Evolutionary conservation across 1,140 invertebrate genomes (phyloP).

Genomic region (Drosophila ficusphila): DNA sequence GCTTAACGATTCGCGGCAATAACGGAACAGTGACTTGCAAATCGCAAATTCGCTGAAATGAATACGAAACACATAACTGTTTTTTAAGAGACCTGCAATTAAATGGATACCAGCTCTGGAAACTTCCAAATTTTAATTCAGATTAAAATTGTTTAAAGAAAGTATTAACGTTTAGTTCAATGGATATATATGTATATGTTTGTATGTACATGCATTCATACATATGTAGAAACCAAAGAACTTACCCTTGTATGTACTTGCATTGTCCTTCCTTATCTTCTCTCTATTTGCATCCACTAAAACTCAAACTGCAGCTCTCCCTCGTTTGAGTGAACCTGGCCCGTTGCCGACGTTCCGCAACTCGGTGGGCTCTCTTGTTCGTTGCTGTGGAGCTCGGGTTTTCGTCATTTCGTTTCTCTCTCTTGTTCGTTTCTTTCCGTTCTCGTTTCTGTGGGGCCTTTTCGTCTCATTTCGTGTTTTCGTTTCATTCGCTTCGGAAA

Average conservation of each 20-base stretch:
- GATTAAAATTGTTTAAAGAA: no score
- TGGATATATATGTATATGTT: no score
- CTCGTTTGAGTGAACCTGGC: background rate
- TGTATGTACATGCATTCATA: no score
- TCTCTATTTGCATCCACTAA: background rate
- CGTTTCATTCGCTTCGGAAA: background rate
- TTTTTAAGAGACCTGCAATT: background rate
- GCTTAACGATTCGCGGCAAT: slow-evolving; percentile 2
- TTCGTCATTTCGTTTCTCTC: no score
- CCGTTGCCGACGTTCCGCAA: background rate
- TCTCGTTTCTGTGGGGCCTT: background rate
- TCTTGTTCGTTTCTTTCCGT: no score
- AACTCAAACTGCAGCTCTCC: background rate
- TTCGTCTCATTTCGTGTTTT: background rate
- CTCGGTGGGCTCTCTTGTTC: background rate
- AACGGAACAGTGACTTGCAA: slow-evolving; percentile 35
- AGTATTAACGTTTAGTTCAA: no score
- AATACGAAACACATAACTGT: slow-evolving; percentile 1
- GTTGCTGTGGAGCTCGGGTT: no score
- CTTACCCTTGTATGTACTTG: background rate
- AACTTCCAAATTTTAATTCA: background rate
- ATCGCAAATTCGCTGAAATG: background rate
- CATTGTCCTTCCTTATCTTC: background rate
- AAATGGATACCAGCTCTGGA: background rate
- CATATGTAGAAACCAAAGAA: background rate